Conservation (phyloP, 2,113 vertebrate genomes). For the Ifrita kowaldi region DNA sequence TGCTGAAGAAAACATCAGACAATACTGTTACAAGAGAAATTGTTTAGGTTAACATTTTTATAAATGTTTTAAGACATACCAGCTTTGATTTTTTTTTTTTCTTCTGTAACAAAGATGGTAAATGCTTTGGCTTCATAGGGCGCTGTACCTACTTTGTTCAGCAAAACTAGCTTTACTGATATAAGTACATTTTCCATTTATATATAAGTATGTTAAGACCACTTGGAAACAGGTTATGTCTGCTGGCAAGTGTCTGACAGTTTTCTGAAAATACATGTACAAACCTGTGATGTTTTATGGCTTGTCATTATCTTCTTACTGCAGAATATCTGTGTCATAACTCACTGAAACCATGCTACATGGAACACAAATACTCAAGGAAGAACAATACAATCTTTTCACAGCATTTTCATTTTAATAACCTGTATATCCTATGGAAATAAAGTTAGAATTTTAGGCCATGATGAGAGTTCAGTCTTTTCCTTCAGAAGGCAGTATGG, state of each 20-base stretch:
- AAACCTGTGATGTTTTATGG: not conserved
- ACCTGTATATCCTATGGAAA: not conserved
- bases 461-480: not conserved
- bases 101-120: fast-evolving
- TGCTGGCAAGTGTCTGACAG: not conserved
- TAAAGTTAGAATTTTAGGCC: not conserved
- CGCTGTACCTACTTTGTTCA: not conserved
- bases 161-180: not conserved
- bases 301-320: not conserved
- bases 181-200: not conserved
- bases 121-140: not conserved
- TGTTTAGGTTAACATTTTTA: not conserved
- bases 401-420: not conserved
- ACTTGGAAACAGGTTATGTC: not conserved
- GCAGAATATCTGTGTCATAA: not conserved
- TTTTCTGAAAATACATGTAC: not conserved
- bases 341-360: fast-evolving
- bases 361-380: not conserved
- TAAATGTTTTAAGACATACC: not conserved
- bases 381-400: not conserved
- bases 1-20: not conserved
- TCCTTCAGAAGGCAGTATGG: not conserved
- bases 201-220: not conserved
- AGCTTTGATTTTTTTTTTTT: not conserved
- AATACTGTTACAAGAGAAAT: not conserved